Base-by-base conservation (phyloP, 2,888 invertebrate species). In the Sipha maydis region DNA sequence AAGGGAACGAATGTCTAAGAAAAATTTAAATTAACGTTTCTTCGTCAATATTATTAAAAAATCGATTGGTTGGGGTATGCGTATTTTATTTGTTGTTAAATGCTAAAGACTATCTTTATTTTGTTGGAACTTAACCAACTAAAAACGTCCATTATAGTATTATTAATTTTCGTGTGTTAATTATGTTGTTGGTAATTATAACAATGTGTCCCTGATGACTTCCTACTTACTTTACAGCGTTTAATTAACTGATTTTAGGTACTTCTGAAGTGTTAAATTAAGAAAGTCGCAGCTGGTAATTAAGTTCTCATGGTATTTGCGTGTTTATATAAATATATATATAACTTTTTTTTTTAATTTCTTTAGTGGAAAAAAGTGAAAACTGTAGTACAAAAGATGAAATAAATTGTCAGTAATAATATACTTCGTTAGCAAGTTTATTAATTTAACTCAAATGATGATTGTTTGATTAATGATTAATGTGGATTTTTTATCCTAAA, bases 221-320 rank as follows among this genome's bases (percentile, higher is more conserved):
- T 41, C 28, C 41, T 17, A 41, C 19, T 48, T 82, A 41, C 69
- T 67, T 79, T 38, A 80, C 14, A 9, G 9, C 38, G n/a, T 41
- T 80, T 80, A 80, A 80, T 67, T 80, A 41, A 3, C n/a, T 61
- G 61, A 79, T 79, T 41, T 67, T 41, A 41, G 41, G n/a, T 61
- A 34, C 61, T 79, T 25, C 34, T 79, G 17, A 61, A 67, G 19
- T 19, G 9, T 41, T 82, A 17, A 67, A 41, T 82, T 41, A 69
- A 41, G 19, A 21, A 34, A 21, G 21, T 34, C 21, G 21, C 5
- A 21, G 17, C 4, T 69, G 0, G 34, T 31, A 41, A 41, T 69
- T 79, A n/a, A 69, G 28, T 82, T 69, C 69, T n/a, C 21, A 48
- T 69, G 1, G 28, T 48, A 34, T 82, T 41, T 28, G 28, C n/a